Conservation (phyloP, 2,113 vertebrate genomes). For the Xiphophorus couchianus region DNA sequence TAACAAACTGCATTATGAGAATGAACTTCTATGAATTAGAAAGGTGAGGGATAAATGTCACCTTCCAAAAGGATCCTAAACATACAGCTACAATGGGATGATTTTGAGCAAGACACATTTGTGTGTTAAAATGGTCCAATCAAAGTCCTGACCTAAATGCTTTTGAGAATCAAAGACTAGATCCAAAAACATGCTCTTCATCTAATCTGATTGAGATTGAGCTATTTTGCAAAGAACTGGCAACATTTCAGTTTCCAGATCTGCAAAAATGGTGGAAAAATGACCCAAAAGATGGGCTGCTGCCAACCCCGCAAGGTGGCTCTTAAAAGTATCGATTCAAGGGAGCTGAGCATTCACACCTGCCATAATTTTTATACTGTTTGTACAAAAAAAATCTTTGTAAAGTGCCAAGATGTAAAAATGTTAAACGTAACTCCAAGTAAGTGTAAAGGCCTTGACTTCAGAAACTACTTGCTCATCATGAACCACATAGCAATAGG, state of each 20-base stretch:
- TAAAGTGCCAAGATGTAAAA: neutral
- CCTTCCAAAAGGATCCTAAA: neutral
- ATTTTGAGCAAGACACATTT: neutral
- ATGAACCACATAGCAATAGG: neutral
- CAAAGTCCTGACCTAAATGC: neutral
- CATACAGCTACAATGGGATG: neutral
- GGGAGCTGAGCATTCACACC: no score
- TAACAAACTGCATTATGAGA: no score
- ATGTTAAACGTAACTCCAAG: neutral
- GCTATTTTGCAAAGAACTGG: neutral
- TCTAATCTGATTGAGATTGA: neutral
- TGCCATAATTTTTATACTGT: neutral
- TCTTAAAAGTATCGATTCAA: neutral
- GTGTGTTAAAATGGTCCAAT: neutral
- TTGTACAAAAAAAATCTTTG: neutral
- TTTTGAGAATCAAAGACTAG: neutral
- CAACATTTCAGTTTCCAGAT: neutral
- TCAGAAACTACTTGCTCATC: neutral
- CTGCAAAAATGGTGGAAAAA: neutral
- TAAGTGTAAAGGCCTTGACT: neutral
- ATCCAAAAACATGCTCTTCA: neutral
- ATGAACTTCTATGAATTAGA: no score
- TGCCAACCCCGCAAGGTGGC: neutral
- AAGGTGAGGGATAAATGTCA: neutral
- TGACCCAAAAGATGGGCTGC: neutral